These are phyloP conservation scores for Papilio glaucus DNA, from an alignment of 1,140 invertebrate species.

Conservation along the genomic window DNA sequence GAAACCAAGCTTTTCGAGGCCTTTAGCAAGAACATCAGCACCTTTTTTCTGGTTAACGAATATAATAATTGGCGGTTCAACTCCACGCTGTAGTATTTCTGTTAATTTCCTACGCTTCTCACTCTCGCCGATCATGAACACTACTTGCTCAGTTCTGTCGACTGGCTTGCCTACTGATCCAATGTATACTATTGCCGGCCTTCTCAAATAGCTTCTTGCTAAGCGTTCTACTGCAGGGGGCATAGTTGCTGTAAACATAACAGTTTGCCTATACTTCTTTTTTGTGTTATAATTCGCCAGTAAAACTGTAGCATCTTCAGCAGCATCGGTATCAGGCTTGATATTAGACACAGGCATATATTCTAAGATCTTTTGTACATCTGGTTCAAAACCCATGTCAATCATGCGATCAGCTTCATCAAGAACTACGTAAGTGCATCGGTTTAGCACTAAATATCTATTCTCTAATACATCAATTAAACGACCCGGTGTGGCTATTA, in stretches of 20 bases:
- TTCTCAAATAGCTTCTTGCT: slow-evolving; percentile 96
- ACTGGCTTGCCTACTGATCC: slow-evolving; percentile 99
- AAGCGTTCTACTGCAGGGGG: slow-evolving; percentile 98
- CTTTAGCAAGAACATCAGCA: slow-evolving; percentile 98
- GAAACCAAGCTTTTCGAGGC: slow-evolving; percentile 98
- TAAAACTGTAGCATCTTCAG: slow-evolving; percentile 96
- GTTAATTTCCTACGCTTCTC: slow-evolving; percentile 96
- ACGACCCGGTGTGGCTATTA: slow-evolving; percentile 99
- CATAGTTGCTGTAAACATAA: slow-evolving; percentile 99
- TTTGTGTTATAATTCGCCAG: slow-evolving; percentile 98
- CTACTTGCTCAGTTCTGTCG: slow-evolving; percentile 98
- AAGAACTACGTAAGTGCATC: slow-evolving; percentile 97
- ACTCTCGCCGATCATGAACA: slow-evolving; percentile 96
- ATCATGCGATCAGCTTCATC: slow-evolving; percentile 99
- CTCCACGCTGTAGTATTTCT: slow-evolving; percentile 92
- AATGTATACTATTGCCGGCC: slow-evolving; percentile 99
- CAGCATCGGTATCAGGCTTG: slow-evolving; percentile 99
- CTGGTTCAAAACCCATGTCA: slow-evolving; percentile 99
- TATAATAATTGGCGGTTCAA: slow-evolving; percentile 99
- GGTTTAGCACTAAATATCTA: slow-evolving; percentile 97
- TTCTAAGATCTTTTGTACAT: slow-evolving; percentile 99
- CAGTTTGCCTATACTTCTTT: slow-evolving; percentile 99
- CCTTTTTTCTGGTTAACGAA: slow-evolving; percentile 99
- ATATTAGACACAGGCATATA: slow-evolving; percentile 99
- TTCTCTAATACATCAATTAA: slow-evolving; percentile 99